Conservation (phyloP, 2,113 vertebrate species). For the Globicephala melas region DNA sequence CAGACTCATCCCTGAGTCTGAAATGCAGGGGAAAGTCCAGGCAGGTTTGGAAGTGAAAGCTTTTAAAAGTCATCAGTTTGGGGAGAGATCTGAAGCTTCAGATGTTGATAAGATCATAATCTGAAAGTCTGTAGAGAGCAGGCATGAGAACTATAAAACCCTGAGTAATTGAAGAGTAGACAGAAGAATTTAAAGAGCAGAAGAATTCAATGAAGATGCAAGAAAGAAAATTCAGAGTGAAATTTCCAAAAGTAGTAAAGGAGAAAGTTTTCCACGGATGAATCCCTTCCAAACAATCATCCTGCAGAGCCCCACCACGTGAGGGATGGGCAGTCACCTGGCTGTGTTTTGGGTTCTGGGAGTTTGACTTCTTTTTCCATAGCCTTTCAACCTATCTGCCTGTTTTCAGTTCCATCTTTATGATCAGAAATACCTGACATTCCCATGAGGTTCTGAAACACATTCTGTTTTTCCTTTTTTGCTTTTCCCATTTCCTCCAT, state of each 20-base stretch:
- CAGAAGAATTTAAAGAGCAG: not conserved
- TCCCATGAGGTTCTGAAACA: not conserved
- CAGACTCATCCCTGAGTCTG: no score
- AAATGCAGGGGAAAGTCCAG: not conserved
- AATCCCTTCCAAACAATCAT: not conserved
- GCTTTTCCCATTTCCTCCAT: not conserved
- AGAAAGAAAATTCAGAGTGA: not conserved
- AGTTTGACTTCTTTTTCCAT: not conserved
- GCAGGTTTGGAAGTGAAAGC: not conserved
- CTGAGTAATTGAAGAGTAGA: not conserved
- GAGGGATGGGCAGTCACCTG: fast-evolving
- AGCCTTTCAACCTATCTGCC: not conserved
- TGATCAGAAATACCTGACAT: fast-evolving
- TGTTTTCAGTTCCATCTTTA: not conserved
- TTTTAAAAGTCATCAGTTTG: not conserved
- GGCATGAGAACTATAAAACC: not conserved
- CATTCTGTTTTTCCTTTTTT: not conserved
- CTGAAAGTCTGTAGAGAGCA: not conserved
- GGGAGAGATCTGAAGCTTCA: not conserved
- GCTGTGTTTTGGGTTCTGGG: not conserved
- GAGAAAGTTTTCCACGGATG: not conserved
- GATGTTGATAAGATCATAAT: not conserved
- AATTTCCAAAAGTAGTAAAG: not conserved
- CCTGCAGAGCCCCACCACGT: fast-evolving
- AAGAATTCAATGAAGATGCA: not conserved